Conservation (phyloP, 2,888 invertebrate genomes). For the Seira sanloemensis region DNA sequence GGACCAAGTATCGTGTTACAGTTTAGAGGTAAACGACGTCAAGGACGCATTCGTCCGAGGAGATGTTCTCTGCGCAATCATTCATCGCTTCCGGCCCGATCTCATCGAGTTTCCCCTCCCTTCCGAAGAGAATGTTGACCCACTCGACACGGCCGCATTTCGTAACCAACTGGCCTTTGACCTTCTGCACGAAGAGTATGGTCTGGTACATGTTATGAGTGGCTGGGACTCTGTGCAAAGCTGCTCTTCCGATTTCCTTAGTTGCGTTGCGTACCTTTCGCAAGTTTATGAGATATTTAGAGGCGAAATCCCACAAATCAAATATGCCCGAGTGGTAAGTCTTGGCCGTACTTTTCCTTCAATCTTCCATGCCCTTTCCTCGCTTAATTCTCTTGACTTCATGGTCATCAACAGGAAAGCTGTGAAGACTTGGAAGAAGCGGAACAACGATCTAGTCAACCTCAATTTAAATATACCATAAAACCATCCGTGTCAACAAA, state of each 20-base stretch:
- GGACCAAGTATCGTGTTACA: constrained; percentile 82
- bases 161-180: constrained; percentile 91
- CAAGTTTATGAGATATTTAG: constrained; percentile 94
- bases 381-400: neutral
- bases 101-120: constrained; percentile 85
- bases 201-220: constrained; percentile 83
- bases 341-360: neutral
- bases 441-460: constrained; percentile 68
- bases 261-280: constrained; percentile 88
- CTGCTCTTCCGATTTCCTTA: constrained; percentile 83
- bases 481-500: constrained; percentile 65
- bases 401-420: constrained; percentile 63
- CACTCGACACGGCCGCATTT: constrained; percentile 75
- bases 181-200: constrained; percentile 89
- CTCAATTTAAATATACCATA: constrained; percentile 55
- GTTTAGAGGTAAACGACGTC: constrained; percentile 80
- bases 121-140: constrained; percentile 80
- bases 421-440: constrained; percentile 68
- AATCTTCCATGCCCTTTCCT: neutral
- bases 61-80: constrained; percentile 83
- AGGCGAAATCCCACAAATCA: constrained; percentile 91
- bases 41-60: constrained; percentile 84
- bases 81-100: constrained; percentile 93
- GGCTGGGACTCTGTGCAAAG: constrained; percentile 85
- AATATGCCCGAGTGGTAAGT: constrained; percentile 84